These are phyloP conservation scores for Protodeltote pygarga DNA, from an alignment of 2,888 invertebrate species.

Conservation along the genomic window DNA sequence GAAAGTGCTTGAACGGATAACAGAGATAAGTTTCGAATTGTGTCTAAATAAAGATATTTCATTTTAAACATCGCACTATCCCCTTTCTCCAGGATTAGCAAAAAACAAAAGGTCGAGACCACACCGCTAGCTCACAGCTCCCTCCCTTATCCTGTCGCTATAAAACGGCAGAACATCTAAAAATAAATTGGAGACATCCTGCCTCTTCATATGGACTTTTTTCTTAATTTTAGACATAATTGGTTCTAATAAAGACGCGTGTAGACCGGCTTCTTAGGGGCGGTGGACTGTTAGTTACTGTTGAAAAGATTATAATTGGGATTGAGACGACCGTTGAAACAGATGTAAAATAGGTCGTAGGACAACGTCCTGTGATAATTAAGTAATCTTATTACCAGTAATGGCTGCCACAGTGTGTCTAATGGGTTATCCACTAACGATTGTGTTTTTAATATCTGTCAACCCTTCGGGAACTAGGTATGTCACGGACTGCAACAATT, in stretches of 20 bases:
- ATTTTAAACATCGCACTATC: constrained; percentile 1
- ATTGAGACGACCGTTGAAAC: constrained; percentile 15
- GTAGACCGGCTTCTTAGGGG: constrained; percentile 16
- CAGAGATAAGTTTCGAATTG: no score
- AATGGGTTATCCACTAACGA: not conserved
- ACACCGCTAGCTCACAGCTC: constrained; percentile 40
- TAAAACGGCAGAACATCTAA: constrained; percentile 46
- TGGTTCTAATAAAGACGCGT: constrained; percentile 43
- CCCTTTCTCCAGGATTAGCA: constrained; percentile 34
- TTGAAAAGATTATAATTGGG: constrained; percentile 27
- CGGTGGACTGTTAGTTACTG: constrained; percentile 19
- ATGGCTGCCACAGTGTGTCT: constrained; percentile 5
- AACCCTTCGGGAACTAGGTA: not conserved
- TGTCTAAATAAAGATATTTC: no score
- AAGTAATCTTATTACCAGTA: constrained; percentile 23
- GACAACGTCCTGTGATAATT: constrained; percentile 20
- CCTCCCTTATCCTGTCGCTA: constrained; percentile 44
- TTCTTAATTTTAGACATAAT: constrained; percentile 48
- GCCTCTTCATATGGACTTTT: constrained; percentile 46
- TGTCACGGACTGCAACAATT: not conserved
- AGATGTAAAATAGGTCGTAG: constrained; percentile 15
- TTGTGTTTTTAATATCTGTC: not conserved
- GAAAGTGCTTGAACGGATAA: no score
- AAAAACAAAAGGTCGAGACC: constrained; percentile 38
- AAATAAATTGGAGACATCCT: constrained; percentile 62